Evolutionary conservation across 1,140 invertebrate genomes (phyloP), one percentile per base, ranked within the genome.

Genomic region (Subanguina moxae): DNA sequence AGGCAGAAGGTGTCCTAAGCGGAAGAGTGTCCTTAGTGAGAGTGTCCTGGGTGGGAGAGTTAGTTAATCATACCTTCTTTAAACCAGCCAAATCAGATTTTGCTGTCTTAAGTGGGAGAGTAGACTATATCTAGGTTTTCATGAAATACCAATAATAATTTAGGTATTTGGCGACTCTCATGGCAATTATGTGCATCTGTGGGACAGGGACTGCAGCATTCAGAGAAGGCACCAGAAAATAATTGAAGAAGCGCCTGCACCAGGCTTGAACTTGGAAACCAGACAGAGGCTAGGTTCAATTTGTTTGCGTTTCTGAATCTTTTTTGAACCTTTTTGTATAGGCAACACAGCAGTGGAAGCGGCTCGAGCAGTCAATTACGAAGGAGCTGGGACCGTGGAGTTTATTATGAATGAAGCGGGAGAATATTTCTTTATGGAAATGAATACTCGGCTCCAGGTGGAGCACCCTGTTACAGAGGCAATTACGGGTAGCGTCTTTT

Each of bases 361-460:
- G 1, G 91, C 91, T 1, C 87, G 88, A 83, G 93, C 93, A 23
- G 95, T 98, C 0, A 83, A 86, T 32, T 98, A 99, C 84, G 91
- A 95, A 17, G 95, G 95, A 30, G 93, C 93, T 0, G 93, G 93
- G 21, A 96, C 93, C 0, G 93, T 97, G 0, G 93, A 96, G 83
- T 96, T 96, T 83, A 93, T 95, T 70, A 85, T 93, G 74, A 91
- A 94, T 82, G 95, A 93, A 95, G 85, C 95, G 95, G 92, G 95
- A 94, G 27, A 75, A 48, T 74, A 77, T 46, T 74, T 65, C 46
- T 99, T 99, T 82, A 98, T 99, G 95, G 93, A 95, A 85, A 96
- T 97, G 93, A 97, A 96, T 82, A 97, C 93, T 0, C 86, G 93
- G 17, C 86, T 83, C 1, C 81, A 83, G 65, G 87, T 95, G 11